Evolutionary conservation across 2,797 vertebrate species (phyloP).

Genomic region (Brachyalestes nurse): DNA sequence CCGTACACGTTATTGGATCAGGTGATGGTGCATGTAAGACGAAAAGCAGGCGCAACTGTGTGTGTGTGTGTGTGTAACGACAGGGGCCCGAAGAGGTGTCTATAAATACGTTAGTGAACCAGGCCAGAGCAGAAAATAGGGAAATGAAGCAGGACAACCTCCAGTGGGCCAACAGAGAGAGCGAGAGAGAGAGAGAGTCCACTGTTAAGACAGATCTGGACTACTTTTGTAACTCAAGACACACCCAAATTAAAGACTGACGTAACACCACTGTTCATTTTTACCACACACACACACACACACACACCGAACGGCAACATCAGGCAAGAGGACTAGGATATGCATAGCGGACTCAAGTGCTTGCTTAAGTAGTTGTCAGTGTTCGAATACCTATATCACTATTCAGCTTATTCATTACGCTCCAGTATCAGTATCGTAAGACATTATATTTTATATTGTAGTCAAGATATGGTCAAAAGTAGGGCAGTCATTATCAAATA

Average conservation of each 20-base stretch:
- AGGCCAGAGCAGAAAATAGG: slow-evolving; percentile 80
- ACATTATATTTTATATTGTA: no score
- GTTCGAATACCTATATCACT: no score
- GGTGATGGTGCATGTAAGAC: slow-evolving; percentile 47
- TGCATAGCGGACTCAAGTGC: no score
- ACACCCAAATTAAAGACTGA: neutral
- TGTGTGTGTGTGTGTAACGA: slow-evolving; percentile 43
- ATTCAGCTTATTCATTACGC: no score
- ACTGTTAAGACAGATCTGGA: slow-evolving; percentile 1
- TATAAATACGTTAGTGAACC: slow-evolving; percentile 82
- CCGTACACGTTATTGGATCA: slow-evolving; percentile 38
- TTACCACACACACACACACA: neutral
- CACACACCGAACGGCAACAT: neutral
- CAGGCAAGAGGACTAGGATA: neutral
- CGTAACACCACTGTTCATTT: neutral
- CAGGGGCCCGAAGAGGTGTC: slow-evolving; percentile 65
- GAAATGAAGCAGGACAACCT: slow-evolving; percentile 79
- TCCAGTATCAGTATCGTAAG: no score
- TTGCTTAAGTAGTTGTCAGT: no score
- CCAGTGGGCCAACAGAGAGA: slow-evolving; percentile 66
- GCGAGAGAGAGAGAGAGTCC: slow-evolving; percentile 28
- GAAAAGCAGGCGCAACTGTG: slow-evolving; percentile 16
- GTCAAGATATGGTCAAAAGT: no score
- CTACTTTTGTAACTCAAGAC: slow-evolving; percentile 29
- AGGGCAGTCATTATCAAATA: no score